Base-by-base conservation (phyloP, 2,888 invertebrate species). In the Dynastes hyllus region DNA sequence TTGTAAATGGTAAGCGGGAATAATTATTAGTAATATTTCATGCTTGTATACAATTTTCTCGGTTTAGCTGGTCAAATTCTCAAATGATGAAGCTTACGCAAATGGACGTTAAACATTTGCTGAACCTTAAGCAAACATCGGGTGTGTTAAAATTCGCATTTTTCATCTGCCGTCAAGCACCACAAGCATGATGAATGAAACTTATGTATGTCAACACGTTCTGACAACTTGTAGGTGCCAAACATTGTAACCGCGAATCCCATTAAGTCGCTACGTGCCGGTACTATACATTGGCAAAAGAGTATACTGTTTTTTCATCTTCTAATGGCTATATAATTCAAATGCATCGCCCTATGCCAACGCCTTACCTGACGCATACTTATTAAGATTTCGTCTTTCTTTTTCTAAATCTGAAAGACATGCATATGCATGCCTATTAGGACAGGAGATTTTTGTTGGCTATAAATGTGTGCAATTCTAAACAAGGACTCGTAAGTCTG, bases 141-240 rank as follows among this genome's bases (percentile, higher is more conserved):
- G 22, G 50, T 45, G 8, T 67, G 8, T 67, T 50, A 50, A 40
- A 45, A 4, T 63, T 67, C n/a, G 45, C 45, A 67, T 67, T 67
- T 45, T 27, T 40, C 67, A 50, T 50, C 67, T 67, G 67, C 16
- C 67, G 45, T 29, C 29, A 65, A 65, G 29, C 37, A 37, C 2
- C 45, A 22, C n/a, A 2, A 22, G 55, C 55, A 22, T 58, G 16
- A 22, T 22, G 22, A 22, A 58, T 58, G 22, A 27, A 67, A 51
- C 40, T 67, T 16, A 67, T 67, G 50, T 67, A 45, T 67, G 67
- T 67, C 67, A 51, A 67, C 50, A 45, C 22, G 45, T 67, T 67
- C 67, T 16, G 67, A 50, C 67, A 67, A 67, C 58, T 71, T 71
- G 55, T 73, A 73, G 73, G 73, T 73, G 73, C 40, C 37, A 55